Evolutionary conservation across 2,797 vertebrate species (phyloP).

Genomic region (Macropodus opercularis): DNA sequence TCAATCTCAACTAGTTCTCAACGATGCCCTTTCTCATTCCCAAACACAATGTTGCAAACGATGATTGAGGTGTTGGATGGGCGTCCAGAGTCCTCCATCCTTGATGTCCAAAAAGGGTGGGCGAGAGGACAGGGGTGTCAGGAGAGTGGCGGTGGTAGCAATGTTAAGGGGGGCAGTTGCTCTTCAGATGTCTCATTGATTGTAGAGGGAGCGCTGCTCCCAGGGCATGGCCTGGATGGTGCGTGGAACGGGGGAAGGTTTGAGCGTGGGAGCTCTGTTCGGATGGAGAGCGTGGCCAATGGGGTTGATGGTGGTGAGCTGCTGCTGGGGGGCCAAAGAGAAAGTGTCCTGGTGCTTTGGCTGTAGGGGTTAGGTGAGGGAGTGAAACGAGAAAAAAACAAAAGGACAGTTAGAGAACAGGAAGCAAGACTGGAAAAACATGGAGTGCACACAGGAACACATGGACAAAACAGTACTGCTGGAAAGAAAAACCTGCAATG

Average conservation of each 20-base stretch:
- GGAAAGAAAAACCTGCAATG: no score
- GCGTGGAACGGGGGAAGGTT: constrained; percentile 77
- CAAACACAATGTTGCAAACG: constrained; percentile 54
- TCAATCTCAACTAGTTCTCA: constrained; percentile 75
- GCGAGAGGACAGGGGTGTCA: constrained; percentile 10
- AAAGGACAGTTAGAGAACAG: neutral
- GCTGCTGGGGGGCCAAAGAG: constrained; percentile 76
- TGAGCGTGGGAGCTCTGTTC: constrained; percentile 76
- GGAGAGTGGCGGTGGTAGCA: constrained; percentile 13
- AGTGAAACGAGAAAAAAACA: neutral
- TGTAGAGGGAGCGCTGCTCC: constrained; percentile 82
- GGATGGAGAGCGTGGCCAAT: constrained; percentile 78
- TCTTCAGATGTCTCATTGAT: constrained; percentile 69
- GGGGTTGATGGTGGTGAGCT: constrained; percentile 79
- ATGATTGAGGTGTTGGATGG: constrained; percentile 25
- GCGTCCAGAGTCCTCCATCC: constrained; percentile 48
- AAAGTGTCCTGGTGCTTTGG: constrained; percentile 79
- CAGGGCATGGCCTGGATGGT: constrained; percentile 80
- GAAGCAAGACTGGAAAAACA: no score
- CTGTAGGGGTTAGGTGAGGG: constrained; percentile 21
- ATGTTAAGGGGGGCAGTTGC: neutral
- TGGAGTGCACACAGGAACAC: no score
- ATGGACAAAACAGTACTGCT: no score
- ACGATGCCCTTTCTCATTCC: constrained; percentile 45
- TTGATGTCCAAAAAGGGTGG: constrained; percentile 23